These are phyloP conservation scores for Aphelocoma coerulescens DNA, from an alignment of 2,113 vertebrate species.

Conservation along the genomic window DNA sequence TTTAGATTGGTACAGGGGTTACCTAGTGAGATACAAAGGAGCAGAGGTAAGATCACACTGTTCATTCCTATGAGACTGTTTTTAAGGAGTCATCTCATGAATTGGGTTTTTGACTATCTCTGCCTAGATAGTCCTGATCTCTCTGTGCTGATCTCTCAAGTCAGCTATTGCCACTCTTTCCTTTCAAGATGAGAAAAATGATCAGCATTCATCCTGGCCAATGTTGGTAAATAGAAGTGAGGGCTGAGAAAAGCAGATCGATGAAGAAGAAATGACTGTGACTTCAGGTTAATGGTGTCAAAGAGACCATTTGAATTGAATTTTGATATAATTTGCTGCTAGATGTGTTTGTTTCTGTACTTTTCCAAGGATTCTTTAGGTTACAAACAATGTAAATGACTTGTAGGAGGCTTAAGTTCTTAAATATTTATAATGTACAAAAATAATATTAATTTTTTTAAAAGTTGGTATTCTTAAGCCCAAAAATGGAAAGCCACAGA, in stretches of 20 bases:
- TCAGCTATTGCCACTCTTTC: not conserved
- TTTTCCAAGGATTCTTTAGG: not conserved
- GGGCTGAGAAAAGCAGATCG: not conserved
- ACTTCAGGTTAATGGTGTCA: not conserved
- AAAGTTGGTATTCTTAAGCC: not conserved
- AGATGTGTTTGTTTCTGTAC: not conserved
- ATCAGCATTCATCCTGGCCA: not conserved
- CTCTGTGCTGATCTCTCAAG: not conserved
- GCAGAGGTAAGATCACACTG: slow-evolving; percentile 74
- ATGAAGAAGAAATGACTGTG: not conserved
- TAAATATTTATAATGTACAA: not conserved
- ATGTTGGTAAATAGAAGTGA: not conserved
- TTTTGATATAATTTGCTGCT: not conserved
- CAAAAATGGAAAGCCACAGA: not conserved
- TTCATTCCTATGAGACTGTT: not conserved
- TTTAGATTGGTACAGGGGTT: slow-evolving; percentile 91
- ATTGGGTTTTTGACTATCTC: not conserved
- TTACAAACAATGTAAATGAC: not conserved
- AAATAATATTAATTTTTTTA: not conserved
- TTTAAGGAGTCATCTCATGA: not conserved
- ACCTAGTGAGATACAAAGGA: slow-evolving; percentile 82
- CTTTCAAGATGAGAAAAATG: not conserved
- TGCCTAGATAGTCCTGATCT: not conserved
- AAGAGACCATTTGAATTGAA: not conserved
- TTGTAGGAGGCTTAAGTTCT: not conserved